A percentile compares a stretch with the other conserved stretches of the same genome.
phyloP scores from a whole-genome alignment of 2,113 vertebrate species.

The Podarcis muralis region DNA sequence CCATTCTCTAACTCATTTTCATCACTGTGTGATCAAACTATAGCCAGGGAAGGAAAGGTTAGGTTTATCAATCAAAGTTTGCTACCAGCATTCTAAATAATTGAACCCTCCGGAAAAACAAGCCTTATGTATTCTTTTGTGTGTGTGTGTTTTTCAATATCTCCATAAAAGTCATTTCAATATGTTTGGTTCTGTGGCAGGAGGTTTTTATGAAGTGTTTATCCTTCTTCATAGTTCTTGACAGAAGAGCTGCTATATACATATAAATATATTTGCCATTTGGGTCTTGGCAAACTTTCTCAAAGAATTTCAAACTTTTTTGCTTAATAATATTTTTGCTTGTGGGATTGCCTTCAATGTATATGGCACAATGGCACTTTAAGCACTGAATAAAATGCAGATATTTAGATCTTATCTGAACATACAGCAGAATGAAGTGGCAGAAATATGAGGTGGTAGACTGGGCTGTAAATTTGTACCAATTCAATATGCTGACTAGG shows the following conservation, averaged over 20 bases:
- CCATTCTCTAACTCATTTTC: constrained; percentile 71
- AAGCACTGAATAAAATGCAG: neutral
- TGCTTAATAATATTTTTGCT: neutral
- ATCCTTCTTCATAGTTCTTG: constrained; percentile 46
- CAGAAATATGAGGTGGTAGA: neutral
- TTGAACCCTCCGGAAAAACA: constrained; percentile 75
- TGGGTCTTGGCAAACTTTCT: neutral
- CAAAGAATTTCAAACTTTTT: neutral
- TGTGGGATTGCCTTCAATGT: neutral
- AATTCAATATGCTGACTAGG: neutral
- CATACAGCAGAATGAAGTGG: neutral
- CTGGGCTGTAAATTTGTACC: neutral
- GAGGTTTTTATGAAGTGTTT: constrained; percentile 58
- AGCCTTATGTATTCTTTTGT: constrained; percentile 46
- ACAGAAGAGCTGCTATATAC: constrained; percentile 32
- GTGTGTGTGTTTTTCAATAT: constrained; percentile 61
- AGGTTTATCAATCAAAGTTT: constrained; percentile 77
- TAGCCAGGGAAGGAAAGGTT: constrained; percentile 69
- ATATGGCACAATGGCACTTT: neutral
- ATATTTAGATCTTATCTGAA: neutral
- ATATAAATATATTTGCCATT: constrained; percentile 17
- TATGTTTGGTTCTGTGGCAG: constrained; percentile 62
- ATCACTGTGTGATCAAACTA: constrained; percentile 71
- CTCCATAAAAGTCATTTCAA: constrained; percentile 73
- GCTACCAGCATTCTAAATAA: constrained; percentile 72